Evolutionary conservation across 2,888 invertebrate genomes (phyloP).

Genomic region (Lottia scabra): DNA sequence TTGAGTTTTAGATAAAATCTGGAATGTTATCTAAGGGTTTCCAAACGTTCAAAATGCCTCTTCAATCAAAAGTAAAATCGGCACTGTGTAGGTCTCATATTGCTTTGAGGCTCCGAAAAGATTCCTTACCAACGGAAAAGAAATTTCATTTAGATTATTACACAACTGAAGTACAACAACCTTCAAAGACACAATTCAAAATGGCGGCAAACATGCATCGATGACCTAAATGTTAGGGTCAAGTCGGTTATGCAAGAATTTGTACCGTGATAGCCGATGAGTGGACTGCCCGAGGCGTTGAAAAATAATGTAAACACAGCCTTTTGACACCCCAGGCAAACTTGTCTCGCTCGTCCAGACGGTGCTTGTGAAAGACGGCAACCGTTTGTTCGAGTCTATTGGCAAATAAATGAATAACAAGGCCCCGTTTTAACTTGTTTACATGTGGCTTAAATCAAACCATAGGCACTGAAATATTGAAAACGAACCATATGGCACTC

Average conservation of each 20-base stretch:
- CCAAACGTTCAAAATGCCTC: too few species aligned
- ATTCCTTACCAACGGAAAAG: too few species aligned
- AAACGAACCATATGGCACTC: background rate
- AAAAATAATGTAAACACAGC: background rate
- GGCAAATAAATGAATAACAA: background rate
- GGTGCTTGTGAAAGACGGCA: too few species aligned
- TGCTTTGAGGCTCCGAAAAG: too few species aligned
- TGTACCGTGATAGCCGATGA: background rate
- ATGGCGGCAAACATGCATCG: background rate
- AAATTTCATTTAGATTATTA: background rate
- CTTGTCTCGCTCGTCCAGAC: too few species aligned
- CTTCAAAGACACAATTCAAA: background rate
- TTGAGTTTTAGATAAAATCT: too few species aligned
- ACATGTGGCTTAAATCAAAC: background rate
- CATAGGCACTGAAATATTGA: background rate
- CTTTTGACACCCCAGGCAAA: background rate
- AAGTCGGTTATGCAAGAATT: background rate
- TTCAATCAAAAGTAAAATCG: too few species aligned
- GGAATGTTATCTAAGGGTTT: too few species aligned
- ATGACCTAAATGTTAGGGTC: constrained; percentile 5
- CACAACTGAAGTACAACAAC: background rate
- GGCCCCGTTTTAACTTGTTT: background rate
- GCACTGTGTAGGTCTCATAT: too few species aligned
- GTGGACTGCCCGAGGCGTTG: background rate
- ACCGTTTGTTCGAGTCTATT: too few species aligned